Percentiles rank a stretch among this genome's conserved stretches.
These are phyloP conservation scores for Pseudanteris insignis DNA, from an alignment of 2,888 invertebrate genomes.

Conservation along the genomic window DNA sequence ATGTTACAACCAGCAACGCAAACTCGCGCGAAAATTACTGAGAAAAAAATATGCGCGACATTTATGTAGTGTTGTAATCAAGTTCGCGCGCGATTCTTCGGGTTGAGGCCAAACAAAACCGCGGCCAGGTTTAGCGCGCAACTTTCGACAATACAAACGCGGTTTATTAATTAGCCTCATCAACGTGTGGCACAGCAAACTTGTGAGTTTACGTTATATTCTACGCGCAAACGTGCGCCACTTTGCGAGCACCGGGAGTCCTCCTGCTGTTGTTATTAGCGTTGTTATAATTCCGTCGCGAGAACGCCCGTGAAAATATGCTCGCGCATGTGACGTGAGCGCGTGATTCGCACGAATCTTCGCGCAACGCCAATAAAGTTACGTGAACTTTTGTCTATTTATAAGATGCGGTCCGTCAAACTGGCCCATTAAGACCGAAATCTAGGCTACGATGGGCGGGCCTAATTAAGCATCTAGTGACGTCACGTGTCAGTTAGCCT, in stretches of 20 bases:
- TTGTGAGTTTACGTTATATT: slow-evolving; percentile 6
- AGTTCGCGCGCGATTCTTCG: slow-evolving; percentile 3
- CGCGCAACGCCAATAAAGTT: too few relatives aligned
- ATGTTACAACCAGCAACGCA: too few relatives aligned
- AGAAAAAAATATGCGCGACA: too few relatives aligned
- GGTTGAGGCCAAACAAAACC: slow-evolving; percentile 2
- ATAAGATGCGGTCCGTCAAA: slow-evolving; percentile 36
- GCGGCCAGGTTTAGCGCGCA: slow-evolving; percentile 10
- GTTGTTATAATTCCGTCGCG: too few relatives aligned
- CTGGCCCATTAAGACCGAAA: slow-evolving; percentile 21
- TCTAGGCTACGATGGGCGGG: slow-evolving; percentile 21
- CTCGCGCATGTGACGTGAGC: too few relatives aligned
- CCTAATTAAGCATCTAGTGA: slow-evolving; percentile 20
- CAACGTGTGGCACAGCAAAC: background rate
- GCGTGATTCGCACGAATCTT: too few relatives aligned
- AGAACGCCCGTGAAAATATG: too few relatives aligned
- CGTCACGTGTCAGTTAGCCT: slow-evolving; percentile 6
- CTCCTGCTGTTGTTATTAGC: too few relatives aligned
- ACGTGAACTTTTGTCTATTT: slow-evolving; percentile 36
- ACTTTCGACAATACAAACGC: slow-evolving; percentile 13
- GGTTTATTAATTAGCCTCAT: slow-evolving; percentile 16
- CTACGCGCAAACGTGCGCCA: slow-evolving; percentile 17
- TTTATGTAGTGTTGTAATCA: too few relatives aligned
- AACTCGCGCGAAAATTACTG: too few relatives aligned
- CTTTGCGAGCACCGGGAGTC: slow-evolving; percentile 12